phyloP scores from a whole-genome alignment of 2,113 vertebrate species.

The Lepus timidus region DNA sequence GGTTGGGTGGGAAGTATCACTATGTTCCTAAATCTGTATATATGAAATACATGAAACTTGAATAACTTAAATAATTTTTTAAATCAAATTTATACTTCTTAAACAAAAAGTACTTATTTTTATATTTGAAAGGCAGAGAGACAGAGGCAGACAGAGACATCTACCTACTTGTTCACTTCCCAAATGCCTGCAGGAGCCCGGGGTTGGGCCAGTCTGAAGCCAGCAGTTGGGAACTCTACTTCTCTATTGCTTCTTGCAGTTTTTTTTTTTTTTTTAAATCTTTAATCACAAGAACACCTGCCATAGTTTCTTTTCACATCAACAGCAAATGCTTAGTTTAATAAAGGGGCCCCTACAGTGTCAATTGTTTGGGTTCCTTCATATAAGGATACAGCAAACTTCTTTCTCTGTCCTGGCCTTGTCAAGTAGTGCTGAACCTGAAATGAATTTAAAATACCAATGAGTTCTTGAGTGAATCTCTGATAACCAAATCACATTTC shows the following conservation, averaged over 20 bases:
- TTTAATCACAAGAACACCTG: background rate
- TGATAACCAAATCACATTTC: constrained; percentile 52
- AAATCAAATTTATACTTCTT: background rate
- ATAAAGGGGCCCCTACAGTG: background rate
- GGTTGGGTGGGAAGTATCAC: no score
- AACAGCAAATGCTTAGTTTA: constrained; percentile 48
- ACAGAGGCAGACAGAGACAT: no score
- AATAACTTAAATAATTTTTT: no score
- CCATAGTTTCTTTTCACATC: constrained; percentile 63
- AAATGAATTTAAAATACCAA: constrained; percentile 41
- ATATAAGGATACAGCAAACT: constrained; percentile 51
- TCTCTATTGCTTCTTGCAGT: constrained; percentile 5
- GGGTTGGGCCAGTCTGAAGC: no score
- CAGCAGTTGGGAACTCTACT: no score
- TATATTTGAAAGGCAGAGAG: no score
- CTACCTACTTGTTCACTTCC: no score
- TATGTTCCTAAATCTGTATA: no score
- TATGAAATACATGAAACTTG: no score
- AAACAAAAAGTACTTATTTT: no score
- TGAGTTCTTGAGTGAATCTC: constrained; percentile 58
- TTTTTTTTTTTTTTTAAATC: constrained; percentile 48
- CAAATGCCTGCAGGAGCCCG: no score
- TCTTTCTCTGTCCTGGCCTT: background rate
- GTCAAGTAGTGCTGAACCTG: background rate
- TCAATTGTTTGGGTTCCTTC: constrained; percentile 44